phyloP scores from a whole-genome alignment of 2,888 invertebrate species.

The Listrodromus nycthemerus region DNA sequence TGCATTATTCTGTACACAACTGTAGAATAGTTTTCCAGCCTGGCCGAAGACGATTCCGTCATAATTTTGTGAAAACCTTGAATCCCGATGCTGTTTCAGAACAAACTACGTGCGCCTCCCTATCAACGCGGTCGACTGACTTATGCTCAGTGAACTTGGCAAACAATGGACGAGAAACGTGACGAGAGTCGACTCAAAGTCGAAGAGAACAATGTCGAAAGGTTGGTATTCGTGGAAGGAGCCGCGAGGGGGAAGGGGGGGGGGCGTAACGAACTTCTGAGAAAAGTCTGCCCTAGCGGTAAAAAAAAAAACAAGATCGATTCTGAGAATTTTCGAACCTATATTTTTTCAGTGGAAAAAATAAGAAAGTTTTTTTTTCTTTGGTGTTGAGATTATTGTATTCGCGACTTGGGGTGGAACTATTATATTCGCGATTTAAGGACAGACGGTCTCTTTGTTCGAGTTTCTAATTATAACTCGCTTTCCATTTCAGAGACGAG shows the following conservation, averaged over 20 bases:
- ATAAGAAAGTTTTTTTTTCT: not conserved
- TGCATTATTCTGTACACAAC: conserved; percentile 25
- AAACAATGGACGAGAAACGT: conserved; percentile 49
- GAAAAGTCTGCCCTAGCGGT: no score
- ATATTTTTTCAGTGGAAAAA: not conserved
- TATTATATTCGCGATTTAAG: no score
- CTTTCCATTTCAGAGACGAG: conserved; percentile 72
- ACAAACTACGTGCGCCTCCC: not conserved
- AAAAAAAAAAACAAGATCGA: no score
- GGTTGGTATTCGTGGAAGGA: conserved; percentile 36
- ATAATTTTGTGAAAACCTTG: conserved; percentile 22
- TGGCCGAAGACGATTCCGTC: conserved; percentile 9
- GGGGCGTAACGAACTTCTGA: no score
- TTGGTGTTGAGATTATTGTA: no score
- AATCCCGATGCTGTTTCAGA: conserved; percentile 41
- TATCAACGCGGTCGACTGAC: conserved; percentile 26
- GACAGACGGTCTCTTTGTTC: no score
- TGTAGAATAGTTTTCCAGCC: conserved; percentile 12
- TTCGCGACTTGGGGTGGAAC: no score
- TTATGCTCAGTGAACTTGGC: conserved; percentile 11
- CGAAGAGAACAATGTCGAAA: conserved; percentile 24
- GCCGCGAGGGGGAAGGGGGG: no score
- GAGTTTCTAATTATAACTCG: not conserved
- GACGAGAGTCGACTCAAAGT: conserved; percentile 58
- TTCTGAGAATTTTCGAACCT: not conserved